Percentiles rank a stretch among this genome's conserved stretches.
Evolutionary conservation across 2,888 invertebrate genomes (phyloP).

Genomic region (Melanophora roralis): DNA sequence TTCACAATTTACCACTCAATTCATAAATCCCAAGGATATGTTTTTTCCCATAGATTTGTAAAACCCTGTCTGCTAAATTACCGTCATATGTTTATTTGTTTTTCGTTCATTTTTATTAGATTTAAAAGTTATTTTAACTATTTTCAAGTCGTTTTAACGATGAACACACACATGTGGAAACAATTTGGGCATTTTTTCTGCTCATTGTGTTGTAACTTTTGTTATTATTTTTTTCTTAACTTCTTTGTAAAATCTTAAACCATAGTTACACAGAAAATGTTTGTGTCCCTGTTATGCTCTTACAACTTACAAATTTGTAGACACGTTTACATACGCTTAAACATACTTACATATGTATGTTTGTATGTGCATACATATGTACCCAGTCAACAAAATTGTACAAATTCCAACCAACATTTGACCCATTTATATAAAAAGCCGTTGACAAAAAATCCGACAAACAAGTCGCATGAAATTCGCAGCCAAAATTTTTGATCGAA

Average conservation of each 20-base stretch:
- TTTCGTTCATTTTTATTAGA: constrained; percentile 35
- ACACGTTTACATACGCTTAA: too few species aligned
- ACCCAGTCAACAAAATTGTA: too few species aligned
- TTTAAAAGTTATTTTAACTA: constrained; percentile 50
- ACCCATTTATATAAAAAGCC: too few species aligned
- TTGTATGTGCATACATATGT: too few species aligned
- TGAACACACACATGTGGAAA: constrained; percentile 24
- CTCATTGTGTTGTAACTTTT: neutral
- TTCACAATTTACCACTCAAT: too few species aligned
- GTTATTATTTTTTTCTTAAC: constrained; percentile 23
- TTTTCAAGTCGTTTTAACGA: constrained; percentile 40
- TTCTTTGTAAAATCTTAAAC: constrained; percentile 28
- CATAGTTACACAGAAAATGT: constrained; percentile 26
- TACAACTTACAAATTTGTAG: neutral
- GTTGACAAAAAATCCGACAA: too few species aligned
- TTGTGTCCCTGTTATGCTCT: neutral
- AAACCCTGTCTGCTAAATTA: neutral
- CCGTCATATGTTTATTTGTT: neutral
- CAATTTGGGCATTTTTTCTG: neutral
- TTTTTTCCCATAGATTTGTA: too few species aligned
- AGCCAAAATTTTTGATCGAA: too few species aligned
- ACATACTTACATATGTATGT: too few species aligned
- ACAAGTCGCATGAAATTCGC: too few species aligned
- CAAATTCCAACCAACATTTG: too few species aligned
- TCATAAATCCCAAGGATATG: too few species aligned